These are phyloP conservation scores for Rafetus swinhoei DNA, from an alignment of 2,113 vertebrate species.

Conservation along the genomic window DNA sequence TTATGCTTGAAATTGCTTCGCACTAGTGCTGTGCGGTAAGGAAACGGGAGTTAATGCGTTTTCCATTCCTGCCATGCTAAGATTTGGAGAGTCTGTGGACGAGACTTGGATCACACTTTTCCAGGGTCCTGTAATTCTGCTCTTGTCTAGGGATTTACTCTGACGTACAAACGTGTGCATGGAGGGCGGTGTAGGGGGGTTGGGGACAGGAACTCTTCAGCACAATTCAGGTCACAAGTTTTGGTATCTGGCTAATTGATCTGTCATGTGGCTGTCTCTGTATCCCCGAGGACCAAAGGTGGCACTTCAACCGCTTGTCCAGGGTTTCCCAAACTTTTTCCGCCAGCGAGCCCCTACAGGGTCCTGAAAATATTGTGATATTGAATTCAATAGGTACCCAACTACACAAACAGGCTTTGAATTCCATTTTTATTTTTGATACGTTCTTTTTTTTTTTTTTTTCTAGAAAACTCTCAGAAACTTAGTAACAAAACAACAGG, in stretches of 20 bases:
- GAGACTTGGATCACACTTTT: conserved; percentile 50
- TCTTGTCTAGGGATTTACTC: background rate
- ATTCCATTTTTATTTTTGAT: too few relatives aligned
- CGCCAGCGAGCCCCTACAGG: too few relatives aligned
- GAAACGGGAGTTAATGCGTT: conserved; percentile 44
- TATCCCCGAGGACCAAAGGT: background rate
- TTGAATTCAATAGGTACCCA: too few relatives aligned
- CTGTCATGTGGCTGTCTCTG: too few relatives aligned
- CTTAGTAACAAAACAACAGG: too few relatives aligned
- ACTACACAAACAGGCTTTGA: too few relatives aligned
- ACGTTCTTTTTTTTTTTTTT: too few relatives aligned
- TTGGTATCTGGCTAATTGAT: background rate
- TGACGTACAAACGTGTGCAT: background rate
- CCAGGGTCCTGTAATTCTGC: background rate
- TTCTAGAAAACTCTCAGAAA: too few relatives aligned
- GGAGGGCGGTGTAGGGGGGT: background rate
- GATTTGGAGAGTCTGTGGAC: conserved; percentile 6
- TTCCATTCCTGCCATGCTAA: background rate
- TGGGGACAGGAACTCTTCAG: background rate
- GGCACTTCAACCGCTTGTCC: background rate
- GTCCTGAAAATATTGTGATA: too few relatives aligned
- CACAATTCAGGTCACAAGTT: too few relatives aligned
- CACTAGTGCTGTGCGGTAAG: conserved; percentile 54
- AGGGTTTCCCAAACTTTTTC: too few relatives aligned
- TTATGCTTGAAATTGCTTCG: conserved; percentile 66